A percentile compares a stretch with the other conserved stretches of the same genome.
Conservation (phyloP, 2,888 invertebrate genomes). For the Agapostemon virescens region DNA sequence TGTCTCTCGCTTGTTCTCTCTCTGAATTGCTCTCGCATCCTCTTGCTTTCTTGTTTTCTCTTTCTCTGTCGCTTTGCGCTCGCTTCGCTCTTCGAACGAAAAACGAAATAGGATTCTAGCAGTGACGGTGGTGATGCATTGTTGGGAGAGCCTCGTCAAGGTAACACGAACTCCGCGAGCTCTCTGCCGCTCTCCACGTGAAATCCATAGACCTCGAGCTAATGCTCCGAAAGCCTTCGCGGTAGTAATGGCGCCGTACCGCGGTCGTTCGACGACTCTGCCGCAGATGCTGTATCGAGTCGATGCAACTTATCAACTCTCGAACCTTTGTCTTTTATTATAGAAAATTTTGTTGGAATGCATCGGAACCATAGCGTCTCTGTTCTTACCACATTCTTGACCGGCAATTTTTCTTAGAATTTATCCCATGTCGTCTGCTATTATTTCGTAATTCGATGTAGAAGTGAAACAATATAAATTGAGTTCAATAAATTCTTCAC, state of each 20-base stretch:
- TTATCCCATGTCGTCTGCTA: no score
- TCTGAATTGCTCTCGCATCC: no score
- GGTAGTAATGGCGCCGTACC: slow-evolving; percentile 28
- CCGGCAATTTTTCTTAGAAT: no score
- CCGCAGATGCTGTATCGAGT: neutral
- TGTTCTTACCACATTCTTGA: no score
- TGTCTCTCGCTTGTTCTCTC: neutral
- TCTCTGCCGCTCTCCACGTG: slow-evolving; percentile 23
- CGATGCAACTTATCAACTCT: neutral
- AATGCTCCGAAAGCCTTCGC: slow-evolving; percentile 21
- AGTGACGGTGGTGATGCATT: slow-evolving; percentile 53
- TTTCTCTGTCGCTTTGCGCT: neutral
- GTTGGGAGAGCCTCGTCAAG: slow-evolving; percentile 54
- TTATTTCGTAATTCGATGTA: no score
- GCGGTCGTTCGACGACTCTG: neutral
- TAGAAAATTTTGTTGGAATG: no score
- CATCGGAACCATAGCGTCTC: no score
- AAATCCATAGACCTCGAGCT: slow-evolving; percentile 45
- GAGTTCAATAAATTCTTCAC: no score
- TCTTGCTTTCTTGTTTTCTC: neutral
- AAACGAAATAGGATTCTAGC: slow-evolving; percentile 55
- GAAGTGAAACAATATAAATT: no score
- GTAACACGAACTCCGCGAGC: slow-evolving; percentile 44
- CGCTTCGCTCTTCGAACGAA: slow-evolving; percentile 30
- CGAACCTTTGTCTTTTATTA: no score